Percentiles rank a stretch among this genome's conserved stretches.
Evolutionary conservation across 1,140 invertebrate genomes (phyloP).

Genomic region (Chelonus insularis): DNA sequence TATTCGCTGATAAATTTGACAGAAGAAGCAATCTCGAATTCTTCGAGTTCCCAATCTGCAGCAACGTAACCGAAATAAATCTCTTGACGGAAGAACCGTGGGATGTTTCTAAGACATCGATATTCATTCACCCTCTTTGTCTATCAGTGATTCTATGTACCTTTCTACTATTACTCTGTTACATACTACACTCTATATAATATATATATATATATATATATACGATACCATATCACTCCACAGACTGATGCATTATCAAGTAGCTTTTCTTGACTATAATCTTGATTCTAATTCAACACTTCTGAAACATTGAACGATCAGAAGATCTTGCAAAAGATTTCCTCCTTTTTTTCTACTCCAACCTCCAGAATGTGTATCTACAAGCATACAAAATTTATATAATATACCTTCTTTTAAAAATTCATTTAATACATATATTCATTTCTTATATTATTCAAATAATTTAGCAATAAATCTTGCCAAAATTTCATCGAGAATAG

Average conservation of each 20-base stretch:
- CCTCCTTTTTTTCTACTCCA: too few relatives aligned
- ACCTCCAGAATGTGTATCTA: too few relatives aligned
- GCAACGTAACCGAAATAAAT: conserved; percentile 20
- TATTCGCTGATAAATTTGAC: conserved; percentile 10
- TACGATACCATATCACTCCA: too few relatives aligned
- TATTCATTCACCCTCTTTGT: conserved; percentile 12
- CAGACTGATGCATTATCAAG: conserved; percentile 12
- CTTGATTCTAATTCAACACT: conserved; percentile 26
- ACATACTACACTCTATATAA: too few relatives aligned
- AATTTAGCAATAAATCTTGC: too few relatives aligned
- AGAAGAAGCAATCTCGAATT: conserved; percentile 3
- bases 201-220: too few relatives aligned
- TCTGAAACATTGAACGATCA: conserved; percentile 23
- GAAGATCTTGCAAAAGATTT: not conserved
- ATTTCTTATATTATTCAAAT: too few relatives aligned
- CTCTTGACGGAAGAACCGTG: conserved; percentile 3
- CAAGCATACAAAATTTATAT: too few relatives aligned
- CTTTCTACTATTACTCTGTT: not conserved
- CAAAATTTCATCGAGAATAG: too few relatives aligned
- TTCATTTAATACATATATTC: too few relatives aligned
- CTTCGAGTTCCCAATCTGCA: conserved; percentile 2
- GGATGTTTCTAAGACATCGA: conserved; percentile 18
- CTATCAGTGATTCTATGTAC: not conserved
- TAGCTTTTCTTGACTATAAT: conserved; percentile 11
- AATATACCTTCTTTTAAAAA: too few relatives aligned